Base-by-base conservation (phyloP, 2,888 invertebrate species). In the Pherbina coryleti region DNA sequence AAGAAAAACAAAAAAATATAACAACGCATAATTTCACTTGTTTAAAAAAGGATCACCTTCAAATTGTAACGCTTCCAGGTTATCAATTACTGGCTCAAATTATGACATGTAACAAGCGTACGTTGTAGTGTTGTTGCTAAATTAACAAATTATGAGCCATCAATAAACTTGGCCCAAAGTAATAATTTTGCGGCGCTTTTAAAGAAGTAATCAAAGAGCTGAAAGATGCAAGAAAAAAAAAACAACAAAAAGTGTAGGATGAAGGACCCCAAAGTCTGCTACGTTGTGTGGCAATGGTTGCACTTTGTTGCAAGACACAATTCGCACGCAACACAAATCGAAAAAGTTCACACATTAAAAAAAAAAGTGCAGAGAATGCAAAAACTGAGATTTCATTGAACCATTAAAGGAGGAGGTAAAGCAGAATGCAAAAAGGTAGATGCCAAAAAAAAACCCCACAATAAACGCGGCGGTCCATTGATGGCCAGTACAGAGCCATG, bases 331-430 rank as follows among this genome's bases (percentile, higher is more conserved):
- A 31, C 31, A 28, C 64, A 85, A 85, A 85, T 83, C 85, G 79
- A 85, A 85, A 85, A 85, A 85, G 83, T 85, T 85, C 84, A 85
- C 85, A 85, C 84, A 66, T 66, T 66, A 9, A 3, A 34, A 34
- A 31, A 11, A 31, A 34, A 34, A 34, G 37, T 34, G 31, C 31
- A 64, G 31, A 17, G 64, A 34, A 31, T 66, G 64, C 64, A 28
- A 37, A 66, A 37, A 67, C 37, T 37, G 67, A 67, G 37, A 37
- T 37, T 60, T 60, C 60, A 60, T 28, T 60, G 60, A 60, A 28
- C 17, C 22, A 5, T 11, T 44, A 4, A 28, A 60, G 8, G 25
- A 14, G 14, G 57, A 60, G 19, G 25, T 14, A 8, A 9, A 28
- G 17, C 7, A 22, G 19, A 55, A 55, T 2, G 55, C 22, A 62